Base-by-base conservation (phyloP, 1,140 invertebrate species). In the Cepaea nemoralis region DNA sequence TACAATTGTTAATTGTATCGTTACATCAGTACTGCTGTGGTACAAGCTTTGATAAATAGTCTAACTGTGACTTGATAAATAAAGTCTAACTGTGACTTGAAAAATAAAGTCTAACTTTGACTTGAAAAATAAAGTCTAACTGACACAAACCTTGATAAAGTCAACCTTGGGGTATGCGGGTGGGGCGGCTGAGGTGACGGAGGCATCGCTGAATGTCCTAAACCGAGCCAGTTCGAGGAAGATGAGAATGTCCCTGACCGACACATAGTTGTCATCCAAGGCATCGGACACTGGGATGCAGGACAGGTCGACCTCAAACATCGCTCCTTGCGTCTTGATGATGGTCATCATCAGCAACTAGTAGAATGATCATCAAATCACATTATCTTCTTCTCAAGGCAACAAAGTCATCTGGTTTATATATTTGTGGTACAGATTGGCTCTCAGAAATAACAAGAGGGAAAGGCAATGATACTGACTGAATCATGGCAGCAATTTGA, bases 221-320 rank as follows among this genome's bases (percentile, higher is more conserved):
- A 80, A 80, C 0, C 69, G 40, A 40, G 35, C 78, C 35, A 80
- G 39, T 33, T 80, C 78, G 2, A 80, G 35, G 35, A 80, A 80
- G n/a, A 80, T 45, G 1, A 80, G 22, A 31, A 73, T 59, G 27
- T 80, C 78, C 70, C 78, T 71, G 31, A 80, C 66, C 33, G 78
- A 80, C 14, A 73, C 42, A 73, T 45, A 80, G 27, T 35, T 31
- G 31, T 80, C 78, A 80, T 80, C 78, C 3, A 55, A n/a, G 0
- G 67, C 78, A 80, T 80, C 48, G 39, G 70, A 37, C 22, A 40
- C n/a, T 6, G 78, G 78, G 1, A 73, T 71, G 69, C 33, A 71
- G 5, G n/a, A 14, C 2, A 80, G 27, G 39, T 80, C 78, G 16
- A 80, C 78, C 33, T 80, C 78, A 79, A 40, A 69, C 10, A 48